A percentile compares a stretch with the other conserved stretches of the same genome.
These are phyloP conservation scores for Leptodactylus fuscus DNA, from an alignment of 2,113 vertebrate species.

Conservation along the genomic window DNA sequence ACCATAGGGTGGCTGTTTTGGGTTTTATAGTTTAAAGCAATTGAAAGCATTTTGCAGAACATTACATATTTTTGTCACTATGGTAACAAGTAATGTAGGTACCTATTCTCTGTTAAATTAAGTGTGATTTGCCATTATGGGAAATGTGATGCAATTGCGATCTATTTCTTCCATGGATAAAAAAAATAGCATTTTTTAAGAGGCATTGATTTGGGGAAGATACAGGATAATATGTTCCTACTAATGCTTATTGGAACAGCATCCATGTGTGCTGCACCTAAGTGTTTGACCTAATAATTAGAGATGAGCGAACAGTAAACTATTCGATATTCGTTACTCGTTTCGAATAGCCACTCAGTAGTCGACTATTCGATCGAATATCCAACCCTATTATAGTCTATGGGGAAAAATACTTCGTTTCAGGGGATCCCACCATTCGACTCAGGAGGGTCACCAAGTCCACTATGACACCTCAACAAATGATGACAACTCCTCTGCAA, in stretches of 20 bases:
- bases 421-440: too few species aligned
- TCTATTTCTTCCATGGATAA: conserved; percentile 42
- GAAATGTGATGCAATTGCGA: conserved; percentile 58
- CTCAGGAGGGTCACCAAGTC: too few species aligned
- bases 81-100: conserved; percentile 60
- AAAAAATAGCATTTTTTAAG: conserved; percentile 19
- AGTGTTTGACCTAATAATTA: not conserved
- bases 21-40: conserved; percentile 53
- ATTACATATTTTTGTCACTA: conserved; percentile 60
- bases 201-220: conserved; percentile 37
- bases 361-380: too few species aligned
- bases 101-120: conserved; percentile 54
- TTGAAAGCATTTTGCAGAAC: conserved; percentile 54
- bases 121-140: conserved; percentile 56
- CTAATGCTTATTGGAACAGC: conserved; percentile 15
- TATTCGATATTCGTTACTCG: too few species aligned
- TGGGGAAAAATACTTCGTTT: too few species aligned
- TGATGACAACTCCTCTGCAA: too few species aligned
- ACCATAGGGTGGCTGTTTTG: conserved; percentile 49
- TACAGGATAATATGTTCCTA: conserved; percentile 30
- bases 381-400: too few species aligned
- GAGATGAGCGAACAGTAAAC: too few species aligned
- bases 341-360: too few species aligned
- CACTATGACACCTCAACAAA: too few species aligned
- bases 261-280: not conserved